These are phyloP conservation scores for Synanceia verrucosa DNA, from an alignment of 2,797 vertebrate species.

Conservation along the genomic window DNA sequence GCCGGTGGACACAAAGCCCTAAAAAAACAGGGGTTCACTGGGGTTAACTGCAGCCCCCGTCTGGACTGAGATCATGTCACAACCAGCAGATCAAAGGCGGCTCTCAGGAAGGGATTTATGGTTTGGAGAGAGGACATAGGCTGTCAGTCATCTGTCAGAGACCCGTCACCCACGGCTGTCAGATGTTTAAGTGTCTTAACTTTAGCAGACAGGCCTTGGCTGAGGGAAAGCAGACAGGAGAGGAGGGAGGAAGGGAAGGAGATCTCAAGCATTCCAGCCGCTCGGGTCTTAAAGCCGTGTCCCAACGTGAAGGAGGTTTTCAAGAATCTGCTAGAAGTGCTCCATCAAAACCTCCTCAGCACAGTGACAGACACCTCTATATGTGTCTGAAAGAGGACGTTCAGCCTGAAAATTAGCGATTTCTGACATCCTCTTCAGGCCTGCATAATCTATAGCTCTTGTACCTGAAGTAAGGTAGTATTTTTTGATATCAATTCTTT, in stretches of 20 bases:
- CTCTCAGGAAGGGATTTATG: constrained; percentile 15
- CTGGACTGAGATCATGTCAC: constrained; percentile 43
- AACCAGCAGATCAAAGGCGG: constrained; percentile 55
- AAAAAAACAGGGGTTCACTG: constrained; percentile 14
- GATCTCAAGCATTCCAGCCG: constrained; percentile 61
- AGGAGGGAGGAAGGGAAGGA: constrained; percentile 1
- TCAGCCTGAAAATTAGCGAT: constrained; percentile 5
- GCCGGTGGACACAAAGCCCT: constrained; percentile 17
- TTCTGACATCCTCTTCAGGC: constrained; percentile 16
- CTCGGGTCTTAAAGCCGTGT: constrained; percentile 53
- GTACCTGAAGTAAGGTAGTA: no score
- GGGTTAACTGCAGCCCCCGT: constrained; percentile 29
- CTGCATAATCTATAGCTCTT: not conserved
- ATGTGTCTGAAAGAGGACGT: constrained; percentile 2
- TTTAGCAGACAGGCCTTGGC: constrained; percentile 27
- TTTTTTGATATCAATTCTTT: no score
- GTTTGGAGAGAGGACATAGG: constrained; percentile 9
- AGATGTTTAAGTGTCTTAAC: constrained; percentile 41
- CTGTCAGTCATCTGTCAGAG: constrained; percentile 64
- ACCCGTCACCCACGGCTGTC: constrained; percentile 34
- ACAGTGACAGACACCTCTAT: constrained; percentile 12
- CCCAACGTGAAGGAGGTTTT: constrained; percentile 63
- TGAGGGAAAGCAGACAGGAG: not conserved
- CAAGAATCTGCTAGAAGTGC: constrained; percentile 50
- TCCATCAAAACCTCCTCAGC: constrained; percentile 22